Conservation (phyloP, 2,113 vertebrate genomes). For the Polypterus bichir region DNA sequence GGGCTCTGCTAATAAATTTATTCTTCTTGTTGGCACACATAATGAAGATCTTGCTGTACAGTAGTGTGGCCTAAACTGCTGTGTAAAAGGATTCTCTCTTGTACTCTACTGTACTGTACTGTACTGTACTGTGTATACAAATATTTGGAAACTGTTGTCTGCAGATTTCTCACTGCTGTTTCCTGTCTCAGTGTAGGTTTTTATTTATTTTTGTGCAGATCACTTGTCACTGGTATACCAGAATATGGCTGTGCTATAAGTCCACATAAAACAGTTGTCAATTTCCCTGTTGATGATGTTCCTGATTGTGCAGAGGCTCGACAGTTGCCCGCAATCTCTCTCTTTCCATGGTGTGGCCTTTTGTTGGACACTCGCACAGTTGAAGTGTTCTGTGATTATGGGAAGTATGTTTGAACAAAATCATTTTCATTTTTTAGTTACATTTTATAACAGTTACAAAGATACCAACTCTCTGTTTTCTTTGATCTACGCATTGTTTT, state of each 20-base stretch:
- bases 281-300: constrained; percentile 54
- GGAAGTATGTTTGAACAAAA: constrained; percentile 46
- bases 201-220: constrained; percentile 36
- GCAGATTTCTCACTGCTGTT: background rate
- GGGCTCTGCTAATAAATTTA: too few relatives aligned
- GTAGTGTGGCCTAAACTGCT: too few relatives aligned
- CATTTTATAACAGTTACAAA: too few relatives aligned
- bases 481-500: too few relatives aligned
- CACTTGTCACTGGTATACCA: constrained; percentile 60
- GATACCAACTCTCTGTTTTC: too few relatives aligned
- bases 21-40: too few relatives aligned
- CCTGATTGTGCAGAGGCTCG: constrained; percentile 23
- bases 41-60: too few relatives aligned
- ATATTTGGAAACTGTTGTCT: background rate
- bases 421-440: too few relatives aligned
- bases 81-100: too few relatives aligned
- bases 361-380: constrained; percentile 64
- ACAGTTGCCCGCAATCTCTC: constrained; percentile 44
- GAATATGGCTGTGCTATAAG: constrained; percentile 77
- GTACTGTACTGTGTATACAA: too few relatives aligned
- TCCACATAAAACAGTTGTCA: constrained; percentile 68
- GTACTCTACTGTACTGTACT: too few relatives aligned
- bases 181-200: background rate
- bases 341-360: constrained; percentile 84
- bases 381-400: constrained; percentile 71